Base-by-base conservation (phyloP, 2,113 vertebrate genomes). In the Pterocles burchelli region DNA sequence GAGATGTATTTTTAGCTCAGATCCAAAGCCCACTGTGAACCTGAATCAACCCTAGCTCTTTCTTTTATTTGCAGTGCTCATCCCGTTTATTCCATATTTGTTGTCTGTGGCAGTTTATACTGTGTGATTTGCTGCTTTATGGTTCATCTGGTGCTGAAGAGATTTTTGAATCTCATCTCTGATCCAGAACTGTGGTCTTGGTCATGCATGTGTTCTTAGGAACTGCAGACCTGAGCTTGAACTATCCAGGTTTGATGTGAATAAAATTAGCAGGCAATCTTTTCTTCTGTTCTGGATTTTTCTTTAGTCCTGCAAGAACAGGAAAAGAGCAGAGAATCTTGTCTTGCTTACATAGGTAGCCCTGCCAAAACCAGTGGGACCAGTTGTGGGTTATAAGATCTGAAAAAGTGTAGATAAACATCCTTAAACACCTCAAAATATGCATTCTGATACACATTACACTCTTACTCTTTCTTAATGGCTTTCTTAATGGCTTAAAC, bases 1-100 rank as follows among this genome's bases (percentile, higher is more conserved):
- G 82, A 94, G 95, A 89, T 94, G 95, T 97, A 97, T 97, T 97
- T 98, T 97, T 97, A 98, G 89, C 77, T 94, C 95, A 87, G 85
- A 93, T 94, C 51, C 85, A 96, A 96, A 96, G 61, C 61, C 59
- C 62, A 74, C 67, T 61, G 45, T 96, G 84, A 95, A 97, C 95
- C 81, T 92, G 77, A 97, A 85, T 96, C 97, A 98, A 97, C 77
- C 91, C 92, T 91, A 89, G 48, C 33, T 96, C 90, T 36, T 33
- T 87, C 84, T 94, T 87, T 88, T 34, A 51, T 78, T 87, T 87
- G 73, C 85, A 52, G 1, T 46, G 25, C 14, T 78, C 28, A 66
- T 74, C 45, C 17, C 48, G 38, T 90, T 89, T 88, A 58, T 87
- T 95, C 88, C 66, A 6, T 51, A 31, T 52, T 83, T 51, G 38